Evolutionary conservation across 2,797 vertebrate species (phyloP), one percentile per base, ranked within the genome.

Genomic region (Odontamblyopus lacepedii): DNA sequence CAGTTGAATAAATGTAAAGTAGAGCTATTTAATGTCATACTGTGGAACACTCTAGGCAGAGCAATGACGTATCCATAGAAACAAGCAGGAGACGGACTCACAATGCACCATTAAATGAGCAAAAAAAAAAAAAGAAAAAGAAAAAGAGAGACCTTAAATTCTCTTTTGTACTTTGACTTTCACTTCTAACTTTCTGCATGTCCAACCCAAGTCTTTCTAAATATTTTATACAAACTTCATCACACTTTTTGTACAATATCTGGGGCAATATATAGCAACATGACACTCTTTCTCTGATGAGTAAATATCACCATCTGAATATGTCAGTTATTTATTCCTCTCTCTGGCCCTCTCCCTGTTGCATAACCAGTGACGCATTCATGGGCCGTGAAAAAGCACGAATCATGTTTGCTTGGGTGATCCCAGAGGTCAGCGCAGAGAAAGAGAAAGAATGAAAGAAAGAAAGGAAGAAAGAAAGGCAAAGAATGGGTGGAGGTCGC

Each of bases 331-430:
- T 73, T 79, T 87, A 86, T 84, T 83, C 70, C 66, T 15, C 78
- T 68, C 68, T 71, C 67, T 59, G 30, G 57, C 63, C 74, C 67
- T 19, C 68, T 29, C 62, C 2, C 72, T 70, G 72, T 93, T 92
- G 82, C 79, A 71, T 92, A 92, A 92, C 83, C 50, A n/a, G 85
- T 90, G 89, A 92, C 87, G 88, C 88, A 90, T 84, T 90, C 85
- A 69, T 91, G 89, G 92, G 91, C 88, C 91, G 88, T 92, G 88
- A 93, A 91, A 91, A 91, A 92, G 81, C 73, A 61, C 77, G 86
- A 93, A 93, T 93, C 89, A 90, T 87, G 90, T 86, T 91, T 92
- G 91, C 89, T 93, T 84, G 85, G 89, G 83, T 92, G 88, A 92
- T 92, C 91, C 86, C 81, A 85, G 86, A 89, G 92, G 91, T 92